phyloP scores from a whole-genome alignment of 2,797 vertebrate genomes.

The Chaunax sp. region DNA sequence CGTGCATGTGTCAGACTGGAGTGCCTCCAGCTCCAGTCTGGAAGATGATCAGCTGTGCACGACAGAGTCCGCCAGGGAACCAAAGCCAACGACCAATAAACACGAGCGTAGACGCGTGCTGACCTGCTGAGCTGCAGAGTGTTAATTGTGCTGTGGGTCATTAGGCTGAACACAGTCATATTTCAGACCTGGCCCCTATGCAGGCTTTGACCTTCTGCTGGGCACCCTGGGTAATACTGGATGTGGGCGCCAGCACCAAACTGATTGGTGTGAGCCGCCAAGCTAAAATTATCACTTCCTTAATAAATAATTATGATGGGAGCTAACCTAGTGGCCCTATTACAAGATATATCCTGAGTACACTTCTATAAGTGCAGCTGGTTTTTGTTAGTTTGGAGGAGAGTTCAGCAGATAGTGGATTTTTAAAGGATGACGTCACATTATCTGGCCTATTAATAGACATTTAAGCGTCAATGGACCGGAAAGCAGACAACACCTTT shows the following conservation, averaged over 20 bases:
- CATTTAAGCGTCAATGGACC: too few relatives aligned
- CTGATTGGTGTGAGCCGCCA: conserved; percentile 32
- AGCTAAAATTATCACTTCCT: conserved; percentile 56
- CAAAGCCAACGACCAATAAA: conserved; percentile 77
- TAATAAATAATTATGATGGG: conserved; percentile 63
- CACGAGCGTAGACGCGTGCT: conserved; percentile 55
- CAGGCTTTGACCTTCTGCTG: conserved; percentile 59
- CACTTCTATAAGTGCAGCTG: conserved; percentile 3
- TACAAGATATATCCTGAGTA: conserved; percentile 14
- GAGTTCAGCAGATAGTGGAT: too few relatives aligned
- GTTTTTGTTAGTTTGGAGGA: neutral
- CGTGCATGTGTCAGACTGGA: conserved; percentile 75
- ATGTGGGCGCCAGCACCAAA: conserved; percentile 47
- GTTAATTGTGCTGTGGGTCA: conserved; percentile 80
- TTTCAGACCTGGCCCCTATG: conserved; percentile 63
- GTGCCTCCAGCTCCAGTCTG: conserved; percentile 70
- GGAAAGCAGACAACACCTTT: too few relatives aligned
- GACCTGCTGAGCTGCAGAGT: conserved; percentile 69
- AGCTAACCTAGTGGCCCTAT: conserved; percentile 63
- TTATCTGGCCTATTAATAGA: too few relatives aligned
- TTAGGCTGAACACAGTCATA: conserved; percentile 72
- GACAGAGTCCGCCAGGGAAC: conserved; percentile 38
- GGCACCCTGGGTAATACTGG: conserved; percentile 54
- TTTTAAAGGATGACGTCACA: too few relatives aligned
- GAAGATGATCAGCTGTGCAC: conserved; percentile 74